Percentiles rank a stretch among this genome's conserved stretches.
phyloP scores from a whole-genome alignment of 2,797 vertebrate species.

The Urocyon cinereoargenteus region DNA sequence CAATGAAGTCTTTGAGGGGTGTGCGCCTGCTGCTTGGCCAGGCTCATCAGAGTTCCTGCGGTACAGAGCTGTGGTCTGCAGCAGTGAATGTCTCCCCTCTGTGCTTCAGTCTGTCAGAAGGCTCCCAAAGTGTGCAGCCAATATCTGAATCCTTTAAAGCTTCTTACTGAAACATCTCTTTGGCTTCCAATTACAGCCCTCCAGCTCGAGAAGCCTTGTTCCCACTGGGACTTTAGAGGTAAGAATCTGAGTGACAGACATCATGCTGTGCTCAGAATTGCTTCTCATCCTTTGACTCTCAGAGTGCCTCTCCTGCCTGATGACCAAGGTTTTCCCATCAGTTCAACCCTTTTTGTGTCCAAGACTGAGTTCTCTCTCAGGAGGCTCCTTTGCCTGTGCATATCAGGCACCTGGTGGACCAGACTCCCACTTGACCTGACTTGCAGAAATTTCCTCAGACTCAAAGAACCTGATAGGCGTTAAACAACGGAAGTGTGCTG shows the following conservation, averaged over 20 bases:
- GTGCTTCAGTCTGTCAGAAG: not conserved
- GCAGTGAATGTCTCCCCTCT: not conserved
- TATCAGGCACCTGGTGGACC: not conserved
- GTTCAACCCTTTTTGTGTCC: not conserved
- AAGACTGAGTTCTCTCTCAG: not conserved
- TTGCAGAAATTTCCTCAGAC: conserved; percentile 27
- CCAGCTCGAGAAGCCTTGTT: not conserved
- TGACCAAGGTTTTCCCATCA: not conserved
- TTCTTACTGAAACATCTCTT: not conserved
- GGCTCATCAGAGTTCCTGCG: not conserved
- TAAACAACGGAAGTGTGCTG: not conserved
- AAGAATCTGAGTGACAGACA: not conserved
- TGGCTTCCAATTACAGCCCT: not conserved
- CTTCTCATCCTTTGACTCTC: not conserved
- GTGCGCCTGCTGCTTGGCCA: not conserved
- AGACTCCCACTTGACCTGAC: not conserved
- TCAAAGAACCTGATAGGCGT: not conserved
- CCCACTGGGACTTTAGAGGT: not conserved
- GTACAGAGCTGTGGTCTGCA: not conserved
- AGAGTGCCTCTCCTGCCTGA: not conserved
- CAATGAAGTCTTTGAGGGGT: not conserved
- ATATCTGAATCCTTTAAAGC: not conserved
- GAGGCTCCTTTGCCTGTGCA: not conserved
- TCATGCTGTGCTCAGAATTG: not conserved
- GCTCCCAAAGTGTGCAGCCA: not conserved